phyloP scores from a whole-genome alignment of 1,140 invertebrate genomes.

The Lineus longissimus region DNA sequence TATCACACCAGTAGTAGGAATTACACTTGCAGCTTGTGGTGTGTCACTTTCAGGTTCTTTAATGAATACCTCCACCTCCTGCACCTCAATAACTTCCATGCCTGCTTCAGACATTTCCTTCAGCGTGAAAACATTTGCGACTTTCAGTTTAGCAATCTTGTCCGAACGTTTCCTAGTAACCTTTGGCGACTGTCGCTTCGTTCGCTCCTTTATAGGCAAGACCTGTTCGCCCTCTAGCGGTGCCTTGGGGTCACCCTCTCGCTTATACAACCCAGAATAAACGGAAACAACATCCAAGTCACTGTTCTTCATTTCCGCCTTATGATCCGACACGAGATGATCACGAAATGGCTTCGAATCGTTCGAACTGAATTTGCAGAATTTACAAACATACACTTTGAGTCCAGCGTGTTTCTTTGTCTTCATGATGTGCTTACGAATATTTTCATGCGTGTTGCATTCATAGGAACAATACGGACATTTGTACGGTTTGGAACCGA shows the following conservation, averaged over 20 bases:
- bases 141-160: no score
- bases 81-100: no score
- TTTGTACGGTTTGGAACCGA: conserved; percentile 74
- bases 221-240: conserved; percentile 42
- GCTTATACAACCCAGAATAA: conserved; percentile 41
- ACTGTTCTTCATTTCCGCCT: conserved; percentile 38
- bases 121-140: no score
- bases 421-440: conserved; percentile 79
- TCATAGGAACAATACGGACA: conserved; percentile 75
- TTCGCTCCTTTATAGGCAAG: conserved; percentile 34
- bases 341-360: conserved; percentile 64
- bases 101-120: no score
- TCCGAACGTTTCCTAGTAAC: no score
- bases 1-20: no score
- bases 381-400: conserved; percentile 71
- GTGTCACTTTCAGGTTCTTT: no score
- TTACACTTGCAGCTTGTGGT: no score
- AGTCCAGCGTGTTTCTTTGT: conserved; percentile 73
- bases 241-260: conserved; percentile 31
- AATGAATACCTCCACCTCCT: no score
- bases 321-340: conserved; percentile 63
- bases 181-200: no score
- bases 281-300: conserved; percentile 33
- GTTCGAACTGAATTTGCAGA: conserved; percentile 64
- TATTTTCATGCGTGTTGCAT: conserved; percentile 79